phyloP scores from a whole-genome alignment of 2,113 vertebrate species.

The Rhizomys pruinosus region DNA sequence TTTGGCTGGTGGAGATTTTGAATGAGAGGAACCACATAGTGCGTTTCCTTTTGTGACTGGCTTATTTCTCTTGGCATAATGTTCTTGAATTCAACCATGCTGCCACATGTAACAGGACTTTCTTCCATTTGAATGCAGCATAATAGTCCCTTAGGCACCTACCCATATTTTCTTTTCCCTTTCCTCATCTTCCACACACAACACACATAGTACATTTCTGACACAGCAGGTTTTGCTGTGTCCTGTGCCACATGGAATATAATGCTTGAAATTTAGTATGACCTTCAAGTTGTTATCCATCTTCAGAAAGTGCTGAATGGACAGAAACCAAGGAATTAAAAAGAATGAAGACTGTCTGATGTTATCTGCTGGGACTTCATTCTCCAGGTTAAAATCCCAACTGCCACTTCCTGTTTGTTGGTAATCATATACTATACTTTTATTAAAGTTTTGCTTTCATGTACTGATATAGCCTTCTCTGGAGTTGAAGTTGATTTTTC shows the following conservation, averaged over 20 bases:
- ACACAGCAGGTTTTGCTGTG: neutral
- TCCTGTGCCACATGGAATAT: neutral
- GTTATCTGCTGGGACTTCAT: neutral
- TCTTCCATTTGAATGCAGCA: neutral
- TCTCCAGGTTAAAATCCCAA: neutral
- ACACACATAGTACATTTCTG: neutral
- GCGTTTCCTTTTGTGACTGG: neutral
- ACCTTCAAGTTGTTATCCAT: neutral
- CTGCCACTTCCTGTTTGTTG: neutral
- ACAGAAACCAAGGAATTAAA: neutral
- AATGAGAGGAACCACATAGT: neutral
- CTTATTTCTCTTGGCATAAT: neutral
- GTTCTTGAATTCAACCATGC: neutral
- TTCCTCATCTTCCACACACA: neutral
- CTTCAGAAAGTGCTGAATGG: neutral
- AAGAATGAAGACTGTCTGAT: neutral
- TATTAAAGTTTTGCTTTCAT: neutral
- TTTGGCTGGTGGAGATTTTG: neutral
- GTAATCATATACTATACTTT: neutral
- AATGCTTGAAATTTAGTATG: slow-evolving; percentile 7
- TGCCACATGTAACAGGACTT: neutral
- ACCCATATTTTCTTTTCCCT: neutral
- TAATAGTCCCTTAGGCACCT: no score
- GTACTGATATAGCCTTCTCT: neutral
- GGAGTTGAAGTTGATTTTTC: neutral